Percentiles rank a stretch among this genome's conserved stretches.
Conservation (phyloP, 2,888 invertebrate genomes). For the Apotomis turbidana region DNA sequence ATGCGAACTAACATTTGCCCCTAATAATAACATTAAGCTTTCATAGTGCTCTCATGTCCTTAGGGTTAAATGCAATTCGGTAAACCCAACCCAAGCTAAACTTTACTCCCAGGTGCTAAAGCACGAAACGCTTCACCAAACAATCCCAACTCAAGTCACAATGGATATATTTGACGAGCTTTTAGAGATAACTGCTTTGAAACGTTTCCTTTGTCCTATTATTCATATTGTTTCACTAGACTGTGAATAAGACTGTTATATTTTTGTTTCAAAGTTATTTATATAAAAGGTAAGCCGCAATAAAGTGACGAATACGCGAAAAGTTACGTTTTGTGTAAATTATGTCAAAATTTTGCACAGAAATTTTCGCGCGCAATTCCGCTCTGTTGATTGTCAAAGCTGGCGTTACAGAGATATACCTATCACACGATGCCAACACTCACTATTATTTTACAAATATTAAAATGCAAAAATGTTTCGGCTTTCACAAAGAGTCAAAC, state of each 20-base stretch:
- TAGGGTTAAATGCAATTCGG: slow-evolving; percentile 45
- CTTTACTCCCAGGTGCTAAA: slow-evolving; percentile 51
- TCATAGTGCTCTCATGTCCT: slow-evolving; percentile 19
- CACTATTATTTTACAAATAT: slow-evolving; percentile 30
- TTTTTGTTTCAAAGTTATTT: slow-evolving; percentile 59
- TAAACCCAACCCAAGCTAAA: slow-evolving; percentile 33
- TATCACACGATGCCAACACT: slow-evolving; percentile 15
- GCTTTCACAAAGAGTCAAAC: not conserved
- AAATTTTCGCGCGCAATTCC: slow-evolving; percentile 48
- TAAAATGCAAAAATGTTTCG: slow-evolving; percentile 16
- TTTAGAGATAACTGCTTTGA: slow-evolving; percentile 74
- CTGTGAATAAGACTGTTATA: slow-evolving; percentile 58
- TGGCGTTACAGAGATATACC: slow-evolving; percentile 45
- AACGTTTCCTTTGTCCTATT: slow-evolving; percentile 75
- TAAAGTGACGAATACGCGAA: slow-evolving; percentile 12
- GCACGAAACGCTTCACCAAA: slow-evolving; percentile 47
- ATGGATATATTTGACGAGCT: slow-evolving; percentile 72
- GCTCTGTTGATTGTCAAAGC: slow-evolving; percentile 55
- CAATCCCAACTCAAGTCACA: slow-evolving; percentile 49
- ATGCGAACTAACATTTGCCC: slow-evolving; percentile 51
- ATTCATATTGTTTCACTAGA: slow-evolving; percentile 69
- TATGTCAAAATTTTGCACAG: slow-evolving; percentile 38
- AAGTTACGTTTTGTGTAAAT: slow-evolving; percentile 22
- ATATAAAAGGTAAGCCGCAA: slow-evolving; percentile 32
- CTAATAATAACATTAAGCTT: slow-evolving; percentile 49